Base-by-base conservation (phyloP, 30 jellyfish, hydroid and myxozoan species). In the Sanderia malayensis region DNA sequence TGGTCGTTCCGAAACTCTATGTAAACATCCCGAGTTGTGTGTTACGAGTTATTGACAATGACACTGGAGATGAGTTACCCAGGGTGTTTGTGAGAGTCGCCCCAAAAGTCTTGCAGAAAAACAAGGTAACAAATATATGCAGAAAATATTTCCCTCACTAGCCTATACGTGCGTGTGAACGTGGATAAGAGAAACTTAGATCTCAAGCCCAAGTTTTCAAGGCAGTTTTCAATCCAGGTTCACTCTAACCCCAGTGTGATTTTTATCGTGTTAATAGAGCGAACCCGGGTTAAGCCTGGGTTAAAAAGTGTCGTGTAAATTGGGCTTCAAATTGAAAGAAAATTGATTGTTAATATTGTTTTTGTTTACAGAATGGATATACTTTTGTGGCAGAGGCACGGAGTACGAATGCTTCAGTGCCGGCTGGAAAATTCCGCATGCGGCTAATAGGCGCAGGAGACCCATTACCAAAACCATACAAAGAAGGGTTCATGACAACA, bases 341-440 rank as follows among this genome's bases (percentile, higher is more conserved):
- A n/a, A n/a, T n/a, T n/a, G n/a, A n/a, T n/a, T n/a, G n/a, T n/a
- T n/a, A n/a, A n/a, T n/a, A n/a, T n/a, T n/a, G n/a, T n/a, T n/a
- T 61, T 61, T 18, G 7, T n/a, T 20, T 18, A 6, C 57, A 93
- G 99, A 53, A 65, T 62, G 99, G 99, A 4, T 93, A 93, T 79
- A 93, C 99, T 30, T 70, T 93, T 45, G 94, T 86, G 19, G 95
- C 89, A 18, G 93, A 74, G 61, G 96, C 85, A 2, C 71, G 83
- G 13, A 79, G 83, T 34, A 74, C 52, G 44, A 57, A 59, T 58
- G 63, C 66, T 18, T 32, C 86, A 13, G 69, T 81, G 22, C 94
- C 96, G 7, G 71, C 99, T 9, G 96, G 96, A 21, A 93, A 93
- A 81, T 81, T 81, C 46, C 88, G 89, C 58, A 60, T 93, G 58